These are phyloP conservation scores for Pilophorus perplexus DNA, from an alignment of 2,888 invertebrate species.

Conservation along the genomic window DNA sequence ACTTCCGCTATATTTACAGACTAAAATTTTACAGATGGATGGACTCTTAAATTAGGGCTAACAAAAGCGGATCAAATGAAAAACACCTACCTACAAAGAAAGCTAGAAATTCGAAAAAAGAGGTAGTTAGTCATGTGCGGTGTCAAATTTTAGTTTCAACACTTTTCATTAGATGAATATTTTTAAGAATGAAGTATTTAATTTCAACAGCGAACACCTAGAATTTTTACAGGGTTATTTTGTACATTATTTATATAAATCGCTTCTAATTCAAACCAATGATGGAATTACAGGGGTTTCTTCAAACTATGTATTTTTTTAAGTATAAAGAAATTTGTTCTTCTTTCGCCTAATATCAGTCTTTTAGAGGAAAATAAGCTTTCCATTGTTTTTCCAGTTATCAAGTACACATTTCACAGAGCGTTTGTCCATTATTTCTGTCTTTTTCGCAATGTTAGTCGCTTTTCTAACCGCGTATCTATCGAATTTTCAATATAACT, in stretches of 20 bases:
- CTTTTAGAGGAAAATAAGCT: slow-evolving; percentile 46
- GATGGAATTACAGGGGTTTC: slow-evolving; percentile 24
- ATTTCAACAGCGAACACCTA: slow-evolving; percentile 26
- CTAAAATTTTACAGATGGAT: slow-evolving; percentile 45
- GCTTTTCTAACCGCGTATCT: slow-evolving; percentile 30
- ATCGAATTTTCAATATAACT: slow-evolving; percentile 32
- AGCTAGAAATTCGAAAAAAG: slow-evolving; percentile 37
- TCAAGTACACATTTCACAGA: slow-evolving; percentile 37
- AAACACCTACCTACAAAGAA: slow-evolving; percentile 11
- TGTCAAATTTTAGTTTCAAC: slow-evolving; percentile 16
- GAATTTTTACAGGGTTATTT: slow-evolving; percentile 36
- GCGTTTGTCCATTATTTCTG: slow-evolving; percentile 5
- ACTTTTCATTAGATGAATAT: slow-evolving; percentile 2
- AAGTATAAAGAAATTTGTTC: slow-evolving; percentile 43
- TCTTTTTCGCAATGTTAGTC: slow-evolving; percentile 30
- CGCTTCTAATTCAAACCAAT: slow-evolving; percentile 20
- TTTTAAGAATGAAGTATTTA: slow-evolving; percentile 4
- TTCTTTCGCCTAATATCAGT: slow-evolving; percentile 44
- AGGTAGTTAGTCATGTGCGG: slow-evolving; percentile 39
- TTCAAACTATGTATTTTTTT: slow-evolving; percentile 37
- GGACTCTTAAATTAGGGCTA: slow-evolving; percentile 43
- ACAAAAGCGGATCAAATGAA: slow-evolving; percentile 37
- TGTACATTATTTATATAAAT: slow-evolving; percentile 38
- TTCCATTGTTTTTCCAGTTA: slow-evolving; percentile 43
- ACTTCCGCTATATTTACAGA: slow-evolving; percentile 43